Base-by-base conservation (phyloP, 2,113 vertebrate species). In the Nestor notabilis region DNA sequence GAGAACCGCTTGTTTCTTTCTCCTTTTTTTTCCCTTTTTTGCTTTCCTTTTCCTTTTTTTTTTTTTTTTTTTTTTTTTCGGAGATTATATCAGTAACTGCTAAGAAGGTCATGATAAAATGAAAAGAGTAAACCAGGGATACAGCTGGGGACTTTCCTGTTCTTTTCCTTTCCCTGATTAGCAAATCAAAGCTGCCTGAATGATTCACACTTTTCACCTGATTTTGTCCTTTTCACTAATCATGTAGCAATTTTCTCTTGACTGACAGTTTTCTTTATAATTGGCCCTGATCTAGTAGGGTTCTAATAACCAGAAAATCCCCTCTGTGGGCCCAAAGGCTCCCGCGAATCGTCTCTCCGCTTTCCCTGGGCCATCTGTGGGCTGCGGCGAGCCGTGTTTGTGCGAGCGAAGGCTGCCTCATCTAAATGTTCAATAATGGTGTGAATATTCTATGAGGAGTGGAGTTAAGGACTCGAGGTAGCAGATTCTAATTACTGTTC, bases 231-330 rank as follows among this genome's bases (percentile, higher is more conserved):
- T 99, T 99, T 99, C 98, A 98, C 99, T 99, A 99, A 99, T 99
- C 99, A 99, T 99, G 98, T 99, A 98, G 99, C 99, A 98, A 99
- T 99, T 99, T 99, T 99, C 99, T 98, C 99, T 99, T 99, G 99
- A 99, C 99, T 99, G 99, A 99, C 99, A 99, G 99, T 99, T 99
- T 99, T 99, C 99, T 99, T 99, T 99, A 99, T 99, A 99, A 99
- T 99, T 99, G 99, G 99, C 99, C 99, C 99, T 99, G 99, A 99
- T 99, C 99, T 99, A 99, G 99, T 98, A 98, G 99, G 98, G 99
- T 99, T 99, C 99, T 99, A 99, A 99, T 99, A 99, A 99, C 99
- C 99, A 99, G 99, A 99, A 99, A 99, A 99, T 99, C 99, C 99
- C 99, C 99, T 99, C 99, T 99, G 99, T 99, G 99, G 99, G 99